A percentile compares a stretch with the other conserved stretches of the same genome.
Conservation (phyloP, 2,888 invertebrate species). For the Dysmachus trigonus region DNA sequence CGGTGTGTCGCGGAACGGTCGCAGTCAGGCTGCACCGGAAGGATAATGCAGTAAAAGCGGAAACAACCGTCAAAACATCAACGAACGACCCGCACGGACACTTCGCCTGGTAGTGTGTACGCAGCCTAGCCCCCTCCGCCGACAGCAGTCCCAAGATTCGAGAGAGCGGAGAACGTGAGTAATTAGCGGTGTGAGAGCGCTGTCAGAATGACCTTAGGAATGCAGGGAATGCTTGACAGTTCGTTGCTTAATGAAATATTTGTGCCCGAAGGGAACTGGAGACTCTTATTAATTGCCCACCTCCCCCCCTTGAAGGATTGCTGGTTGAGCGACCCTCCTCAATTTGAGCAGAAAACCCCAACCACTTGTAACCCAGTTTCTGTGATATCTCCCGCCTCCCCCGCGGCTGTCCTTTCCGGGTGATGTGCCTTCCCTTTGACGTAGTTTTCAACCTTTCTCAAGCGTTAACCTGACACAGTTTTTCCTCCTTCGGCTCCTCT, state of each 20-base stretch:
- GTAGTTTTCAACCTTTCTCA: not conserved
- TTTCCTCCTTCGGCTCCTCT: not conserved
- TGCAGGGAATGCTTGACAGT: not conserved
- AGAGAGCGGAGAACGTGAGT: not conserved
- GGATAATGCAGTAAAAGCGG: not conserved
- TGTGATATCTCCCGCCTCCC: not conserved
- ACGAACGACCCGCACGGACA: too few relatives aligned
- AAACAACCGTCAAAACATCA: not conserved
- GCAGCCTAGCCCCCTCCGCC: not conserved
- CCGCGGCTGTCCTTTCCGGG: not conserved
- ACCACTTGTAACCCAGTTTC: constrained; percentile 10
- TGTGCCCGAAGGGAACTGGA: not conserved
- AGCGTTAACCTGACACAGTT: not conserved
- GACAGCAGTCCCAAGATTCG: not conserved
- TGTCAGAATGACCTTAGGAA: not conserved
- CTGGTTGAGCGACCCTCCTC: not conserved
- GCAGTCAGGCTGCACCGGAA: not conserved
- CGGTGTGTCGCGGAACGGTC: not conserved
- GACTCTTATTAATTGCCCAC: not conserved
- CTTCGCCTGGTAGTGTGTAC: not conserved
- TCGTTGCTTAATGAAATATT: not conserved
- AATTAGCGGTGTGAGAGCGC: not conserved
- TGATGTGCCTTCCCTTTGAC: not conserved
- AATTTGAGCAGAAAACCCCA: not conserved
- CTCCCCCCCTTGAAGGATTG: not conserved